phyloP scores from a whole-genome alignment of 1,140 invertebrate genomes.

The Drosophila equinoxialis region DNA sequence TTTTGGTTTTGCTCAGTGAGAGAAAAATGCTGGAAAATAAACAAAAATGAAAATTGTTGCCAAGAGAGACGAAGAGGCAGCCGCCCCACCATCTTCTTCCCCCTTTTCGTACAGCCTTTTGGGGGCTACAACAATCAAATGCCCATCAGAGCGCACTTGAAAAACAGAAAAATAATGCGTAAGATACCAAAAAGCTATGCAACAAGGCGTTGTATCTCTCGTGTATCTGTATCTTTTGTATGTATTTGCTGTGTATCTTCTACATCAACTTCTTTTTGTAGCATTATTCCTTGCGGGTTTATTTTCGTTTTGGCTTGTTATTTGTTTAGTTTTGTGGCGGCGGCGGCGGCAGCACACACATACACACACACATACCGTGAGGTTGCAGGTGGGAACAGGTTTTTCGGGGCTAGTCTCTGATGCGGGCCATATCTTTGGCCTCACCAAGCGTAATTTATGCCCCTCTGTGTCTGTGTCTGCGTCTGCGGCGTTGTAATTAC shows the following conservation, averaged over 20 bases:
- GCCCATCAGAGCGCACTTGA: conserved; percentile 78
- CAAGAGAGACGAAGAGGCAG: conserved; percentile 47
- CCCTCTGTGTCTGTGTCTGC: conserved; percentile 50
- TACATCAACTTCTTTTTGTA: conserved; percentile 20
- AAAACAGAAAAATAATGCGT: conserved; percentile 63
- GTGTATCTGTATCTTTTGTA: conserved; percentile 47
- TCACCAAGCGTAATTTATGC: conserved; percentile 73
- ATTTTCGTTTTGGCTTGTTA: conserved; percentile 72
- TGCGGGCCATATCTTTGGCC: conserved; percentile 75
- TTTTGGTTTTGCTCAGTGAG: conserved; percentile 75
- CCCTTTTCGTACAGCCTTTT: conserved; percentile 29
- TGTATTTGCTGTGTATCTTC: conserved; percentile 44
- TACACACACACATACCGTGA: conserved; percentile 33
- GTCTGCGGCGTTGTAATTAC: conserved; percentile 58
- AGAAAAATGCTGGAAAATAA: conserved; percentile 78
- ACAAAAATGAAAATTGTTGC: conserved; percentile 51
- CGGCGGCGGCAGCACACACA: conserved; percentile 41
- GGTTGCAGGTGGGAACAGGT: conserved; percentile 79
- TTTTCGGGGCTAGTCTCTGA: conserved; percentile 50
- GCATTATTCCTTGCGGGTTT: conserved; percentile 67
- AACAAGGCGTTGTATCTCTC: conserved; percentile 37
- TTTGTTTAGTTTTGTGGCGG: conserved; percentile 75
- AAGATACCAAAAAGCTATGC: conserved; percentile 31
- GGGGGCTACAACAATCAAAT: conserved; percentile 73
- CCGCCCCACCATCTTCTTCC: neutral